Conservation (phyloP, 2,888 invertebrate genomes). For the Synanthedon tipuliformis region DNA sequence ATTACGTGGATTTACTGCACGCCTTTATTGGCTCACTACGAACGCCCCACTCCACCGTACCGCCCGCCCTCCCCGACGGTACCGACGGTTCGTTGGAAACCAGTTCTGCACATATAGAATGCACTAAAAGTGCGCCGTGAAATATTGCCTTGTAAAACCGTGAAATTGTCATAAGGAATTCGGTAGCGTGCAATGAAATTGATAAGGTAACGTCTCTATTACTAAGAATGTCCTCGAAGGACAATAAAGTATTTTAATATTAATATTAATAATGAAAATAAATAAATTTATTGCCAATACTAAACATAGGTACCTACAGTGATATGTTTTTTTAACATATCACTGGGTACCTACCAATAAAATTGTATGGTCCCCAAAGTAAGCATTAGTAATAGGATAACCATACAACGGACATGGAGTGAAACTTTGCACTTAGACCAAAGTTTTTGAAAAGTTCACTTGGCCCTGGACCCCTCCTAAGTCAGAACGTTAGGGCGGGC, state of each 20-base stretch:
- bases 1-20: constrained; percentile 69
- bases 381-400: neutral
- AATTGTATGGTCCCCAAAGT: too few relatives aligned
- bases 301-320: too few relatives aligned
- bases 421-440: too few relatives aligned
- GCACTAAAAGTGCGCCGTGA: constrained; percentile 29
- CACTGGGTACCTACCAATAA: too few relatives aligned
- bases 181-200: constrained; percentile 9
- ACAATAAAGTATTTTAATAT: neutral
- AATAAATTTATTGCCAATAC: too few relatives aligned
- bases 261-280: too few relatives aligned
- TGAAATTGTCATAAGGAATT: constrained; percentile 2
- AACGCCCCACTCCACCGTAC: constrained; percentile 29
- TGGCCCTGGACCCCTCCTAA: too few relatives aligned
- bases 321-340: too few relatives aligned
- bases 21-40: constrained; percentile 64
- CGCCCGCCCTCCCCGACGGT: constrained; percentile 33
- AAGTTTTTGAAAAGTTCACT: too few relatives aligned
- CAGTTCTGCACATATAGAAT: constrained; percentile 31
- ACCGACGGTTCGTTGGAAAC: constrained; percentile 21
- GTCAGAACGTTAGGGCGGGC: too few relatives aligned
- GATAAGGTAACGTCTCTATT: constrained; percentile 1
- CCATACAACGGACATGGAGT: too few relatives aligned
- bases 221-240: constrained; percentile 3
- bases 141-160: neutral